Percentiles rank a stretch among this genome's conserved stretches.
Conservation (phyloP, 2,113 vertebrate genomes). For the Paramormyrops kingsleyae region DNA sequence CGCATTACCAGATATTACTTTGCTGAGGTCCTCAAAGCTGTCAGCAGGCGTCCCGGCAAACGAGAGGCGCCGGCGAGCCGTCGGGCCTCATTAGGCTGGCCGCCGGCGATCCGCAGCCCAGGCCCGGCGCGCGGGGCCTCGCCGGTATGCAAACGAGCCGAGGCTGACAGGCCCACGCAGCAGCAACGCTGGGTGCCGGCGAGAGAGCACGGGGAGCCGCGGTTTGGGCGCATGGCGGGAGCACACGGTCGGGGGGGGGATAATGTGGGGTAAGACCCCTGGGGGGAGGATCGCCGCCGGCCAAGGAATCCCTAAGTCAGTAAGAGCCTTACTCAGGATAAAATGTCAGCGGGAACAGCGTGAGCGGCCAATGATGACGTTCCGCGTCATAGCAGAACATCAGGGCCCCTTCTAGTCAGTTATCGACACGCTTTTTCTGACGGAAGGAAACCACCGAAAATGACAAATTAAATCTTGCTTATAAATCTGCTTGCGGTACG, state of each 20-base stretch:
- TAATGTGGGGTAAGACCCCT: neutral
- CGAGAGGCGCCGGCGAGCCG: conserved; percentile 58
- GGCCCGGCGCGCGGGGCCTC: conserved; percentile 49
- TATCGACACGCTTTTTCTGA: conserved; percentile 19
- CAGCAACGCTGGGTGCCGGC: conserved; percentile 41
- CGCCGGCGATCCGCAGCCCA: conserved; percentile 53
- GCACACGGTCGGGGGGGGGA: neutral
- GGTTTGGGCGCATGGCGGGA: neutral
- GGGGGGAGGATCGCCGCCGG: neutral
- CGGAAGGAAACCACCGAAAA: conserved; percentile 29
- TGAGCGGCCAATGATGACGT: neutral
- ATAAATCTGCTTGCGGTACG: conserved; percentile 53
- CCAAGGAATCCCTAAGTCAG: conserved; percentile 14
- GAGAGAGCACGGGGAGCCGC: neutral
- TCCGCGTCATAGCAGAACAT: neutral
- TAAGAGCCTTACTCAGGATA: conserved; percentile 46
- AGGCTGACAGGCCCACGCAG: conserved; percentile 55
- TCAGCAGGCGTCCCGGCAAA: conserved; percentile 60
- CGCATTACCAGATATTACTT: conserved; percentile 69
- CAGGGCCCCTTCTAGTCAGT: conserved; percentile 28
- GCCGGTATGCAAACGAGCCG: conserved; percentile 56
- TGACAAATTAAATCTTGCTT: conserved; percentile 61
- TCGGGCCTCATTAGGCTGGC: conserved; percentile 65
- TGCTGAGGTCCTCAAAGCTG: conserved; percentile 67
- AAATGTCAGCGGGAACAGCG: neutral